Evolutionary conservation across 2,888 invertebrate species (phyloP).

Genomic region (Strigamia maritima): DNA sequence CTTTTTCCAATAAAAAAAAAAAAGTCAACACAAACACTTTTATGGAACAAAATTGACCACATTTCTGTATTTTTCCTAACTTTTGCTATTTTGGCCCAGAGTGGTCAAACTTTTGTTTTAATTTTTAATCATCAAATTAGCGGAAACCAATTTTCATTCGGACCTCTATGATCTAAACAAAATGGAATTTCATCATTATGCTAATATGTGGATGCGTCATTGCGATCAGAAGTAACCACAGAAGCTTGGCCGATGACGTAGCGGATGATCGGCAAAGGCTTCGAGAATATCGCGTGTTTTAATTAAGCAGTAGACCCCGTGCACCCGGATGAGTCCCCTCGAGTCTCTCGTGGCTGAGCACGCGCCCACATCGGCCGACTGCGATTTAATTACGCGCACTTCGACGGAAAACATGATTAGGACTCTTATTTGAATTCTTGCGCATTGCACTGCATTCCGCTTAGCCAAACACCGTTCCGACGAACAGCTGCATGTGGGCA

Average conservation of each 20-base stretch:
- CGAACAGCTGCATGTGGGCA: too few species aligned
- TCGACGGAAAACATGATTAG: conserved; percentile 4
- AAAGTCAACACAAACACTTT: too few species aligned
- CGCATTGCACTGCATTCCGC: conserved; percentile 4
- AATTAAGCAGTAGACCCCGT: not conserved
- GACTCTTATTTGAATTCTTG: not conserved
- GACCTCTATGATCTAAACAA: not conserved
- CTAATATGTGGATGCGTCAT: not conserved
- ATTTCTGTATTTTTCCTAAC: too few species aligned
- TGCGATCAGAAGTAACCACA: not conserved
- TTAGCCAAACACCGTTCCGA: not conserved
- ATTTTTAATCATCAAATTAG: not conserved
- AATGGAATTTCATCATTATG: not conserved
- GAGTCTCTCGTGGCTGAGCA: conserved; percentile 4
- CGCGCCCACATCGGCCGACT: conserved; percentile 4
- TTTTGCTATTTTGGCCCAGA: too few species aligned
- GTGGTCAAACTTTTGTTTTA: not conserved
- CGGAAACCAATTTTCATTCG: not conserved
- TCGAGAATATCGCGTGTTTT: not conserved
- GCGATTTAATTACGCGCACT: conserved; percentile 4
- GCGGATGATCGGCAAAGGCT: not conserved
- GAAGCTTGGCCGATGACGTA: not conserved
- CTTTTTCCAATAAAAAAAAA: too few species aligned
- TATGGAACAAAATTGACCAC: too few species aligned
- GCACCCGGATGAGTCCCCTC: not conserved